Conservation (phyloP, 2,797 vertebrate species). For the Molossus alvarezi region DNA sequence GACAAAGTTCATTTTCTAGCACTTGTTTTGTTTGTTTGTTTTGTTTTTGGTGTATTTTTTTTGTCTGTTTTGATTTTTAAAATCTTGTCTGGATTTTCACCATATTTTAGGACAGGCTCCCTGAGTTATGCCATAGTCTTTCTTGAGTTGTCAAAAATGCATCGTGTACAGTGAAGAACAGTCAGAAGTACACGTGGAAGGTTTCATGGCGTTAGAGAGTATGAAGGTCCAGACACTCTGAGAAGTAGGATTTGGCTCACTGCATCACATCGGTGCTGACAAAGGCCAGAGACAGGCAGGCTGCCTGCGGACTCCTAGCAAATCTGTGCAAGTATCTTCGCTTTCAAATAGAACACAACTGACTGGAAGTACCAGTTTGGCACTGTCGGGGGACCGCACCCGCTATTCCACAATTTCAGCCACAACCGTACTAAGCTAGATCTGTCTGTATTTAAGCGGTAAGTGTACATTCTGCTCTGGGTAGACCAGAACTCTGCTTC, state of each 20-base stretch:
- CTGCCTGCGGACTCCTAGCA: background rate
- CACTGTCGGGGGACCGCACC: background rate
- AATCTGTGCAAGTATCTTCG: background rate
- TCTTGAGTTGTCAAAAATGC: background rate
- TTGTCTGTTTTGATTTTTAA: conserved; percentile 22
- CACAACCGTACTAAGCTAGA: background rate
- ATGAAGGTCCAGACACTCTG: background rate
- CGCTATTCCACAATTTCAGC: background rate
- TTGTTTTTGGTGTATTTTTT: background rate
- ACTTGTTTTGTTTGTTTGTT: background rate
- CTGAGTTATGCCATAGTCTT: background rate
- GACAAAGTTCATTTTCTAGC: conserved; percentile 3
- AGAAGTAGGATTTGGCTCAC: background rate
- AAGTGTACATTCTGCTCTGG: rapidly evolving
- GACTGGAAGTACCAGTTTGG: background rate
- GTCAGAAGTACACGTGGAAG: background rate
- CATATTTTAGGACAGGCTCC: conserved; percentile 3
- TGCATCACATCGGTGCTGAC: no score
- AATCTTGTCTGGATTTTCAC: conserved; percentile 6
- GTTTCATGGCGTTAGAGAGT: background rate
- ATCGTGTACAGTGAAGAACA: background rate
- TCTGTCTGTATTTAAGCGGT: background rate
- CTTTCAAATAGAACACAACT: background rate
- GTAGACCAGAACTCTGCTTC: background rate
- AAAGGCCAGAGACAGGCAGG: background rate